Base-by-base conservation (phyloP, 2,888 invertebrate species). In the Sthenelais limicola region DNA sequence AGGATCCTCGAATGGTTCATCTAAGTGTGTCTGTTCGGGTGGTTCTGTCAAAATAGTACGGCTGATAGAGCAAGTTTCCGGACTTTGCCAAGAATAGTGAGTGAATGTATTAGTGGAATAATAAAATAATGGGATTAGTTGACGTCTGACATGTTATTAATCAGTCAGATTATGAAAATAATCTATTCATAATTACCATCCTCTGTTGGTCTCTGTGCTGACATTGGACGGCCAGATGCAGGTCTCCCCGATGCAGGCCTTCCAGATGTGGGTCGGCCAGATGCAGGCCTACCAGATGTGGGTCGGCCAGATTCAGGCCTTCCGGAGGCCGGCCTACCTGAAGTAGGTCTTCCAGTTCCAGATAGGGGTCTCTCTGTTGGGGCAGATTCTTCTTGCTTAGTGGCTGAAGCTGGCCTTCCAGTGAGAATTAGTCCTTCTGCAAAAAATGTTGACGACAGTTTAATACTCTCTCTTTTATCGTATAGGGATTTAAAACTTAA, bases 201-300 rank as follows among this genome's bases (percentile, higher is more conserved):
- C 3, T 48, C 62, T 33, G 21, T 33, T 51, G 58, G 68, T 49
- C 43, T 69, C n/a, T 69, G 71, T 48, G 72, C 70, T 49, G 66
- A 24, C 28, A 67, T 58, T 28, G 43, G 35, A 7, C 56, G 49
- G 30, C 51, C 72, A 21, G 80, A 76, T 5, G 54, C 71, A 32
- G 79, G 73, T 71, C 77, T 79, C 9, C 9, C 75, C 56, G 73
- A 58, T 56, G 54, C 54, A 33, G 62, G 72, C 48, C 67, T 28
- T 70, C 47, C 72, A 15, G 74, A 71, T 4, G 71, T 47, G 58
- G 71, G 71, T 49, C 62, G 47, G 1, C 71, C 73, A 62, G 75
- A 68, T 2, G 48, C 51, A 3, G 75, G 68, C 24, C 72, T 38
- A 15, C 58, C 54, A 71, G 74, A 58, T 5, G 26, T 69, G 7